These are phyloP conservation scores for Cryptocephalus primarius DNA, from an alignment of 2,888 invertebrate genomes.

Conservation along the genomic window DNA sequence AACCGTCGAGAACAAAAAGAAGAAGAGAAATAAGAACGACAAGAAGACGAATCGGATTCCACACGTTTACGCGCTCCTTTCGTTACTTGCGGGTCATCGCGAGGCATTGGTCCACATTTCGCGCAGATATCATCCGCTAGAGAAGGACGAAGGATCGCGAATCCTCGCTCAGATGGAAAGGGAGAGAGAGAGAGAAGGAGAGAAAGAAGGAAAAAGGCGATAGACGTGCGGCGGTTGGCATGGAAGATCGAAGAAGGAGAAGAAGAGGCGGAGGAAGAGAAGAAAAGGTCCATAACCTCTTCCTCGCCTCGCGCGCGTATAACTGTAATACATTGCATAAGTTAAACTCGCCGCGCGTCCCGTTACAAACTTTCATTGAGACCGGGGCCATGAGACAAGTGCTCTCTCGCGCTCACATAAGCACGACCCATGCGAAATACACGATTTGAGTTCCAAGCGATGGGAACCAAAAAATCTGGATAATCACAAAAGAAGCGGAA, in stretches of 20 bases:
- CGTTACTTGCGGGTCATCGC: conserved; percentile 24
- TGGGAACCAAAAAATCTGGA: no score
- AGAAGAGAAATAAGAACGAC: conserved; percentile 1
- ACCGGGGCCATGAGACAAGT: no score
- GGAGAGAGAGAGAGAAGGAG: conserved; percentile 10
- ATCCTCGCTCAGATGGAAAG: conserved; percentile 5
- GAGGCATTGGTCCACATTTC: conserved; percentile 29
- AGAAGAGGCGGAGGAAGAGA: not conserved
- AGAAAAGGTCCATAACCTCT: no score
- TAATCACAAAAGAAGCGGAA: no score
- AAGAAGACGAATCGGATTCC: conserved; percentile 4
- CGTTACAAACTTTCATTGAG: no score
- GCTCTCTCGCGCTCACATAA: no score
- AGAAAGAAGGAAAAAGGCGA: no score
- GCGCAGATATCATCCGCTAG: conserved; percentile 15
- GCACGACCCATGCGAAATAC: no score
- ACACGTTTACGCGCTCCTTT: conserved; percentile 29
- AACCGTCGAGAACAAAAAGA: no score
- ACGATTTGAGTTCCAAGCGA: no score
- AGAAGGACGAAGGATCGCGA: conserved; percentile 10
- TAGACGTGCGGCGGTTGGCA: no score
- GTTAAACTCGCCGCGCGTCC: conserved; percentile 9
- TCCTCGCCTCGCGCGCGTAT: conserved; percentile 13
- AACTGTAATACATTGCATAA: conserved; percentile 30
- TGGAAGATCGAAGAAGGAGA: no score